Percentiles rank a stretch among this genome's conserved stretches.
These are phyloP conservation scores for Leptura quadrifasciata DNA, from an alignment of 2,888 invertebrate genomes.

Conservation along the genomic window DNA sequence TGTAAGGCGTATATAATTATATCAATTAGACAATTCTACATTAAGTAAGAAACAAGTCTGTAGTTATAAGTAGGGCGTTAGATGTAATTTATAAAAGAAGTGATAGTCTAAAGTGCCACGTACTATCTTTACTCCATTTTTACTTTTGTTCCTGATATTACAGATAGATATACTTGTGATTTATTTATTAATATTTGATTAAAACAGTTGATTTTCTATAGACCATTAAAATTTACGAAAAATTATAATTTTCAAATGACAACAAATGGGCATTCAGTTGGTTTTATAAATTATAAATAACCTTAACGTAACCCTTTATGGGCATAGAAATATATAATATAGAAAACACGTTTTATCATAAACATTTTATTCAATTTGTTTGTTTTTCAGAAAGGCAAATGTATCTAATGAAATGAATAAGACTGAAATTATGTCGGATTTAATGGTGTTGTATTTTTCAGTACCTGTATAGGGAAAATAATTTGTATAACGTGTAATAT, in stretches of 20 bases:
- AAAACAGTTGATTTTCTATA: background rate
- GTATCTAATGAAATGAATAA: conserved; percentile 41
- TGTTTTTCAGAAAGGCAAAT: conserved; percentile 23
- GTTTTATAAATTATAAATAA: background rate
- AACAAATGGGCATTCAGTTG: background rate
- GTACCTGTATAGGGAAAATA: conserved; percentile 46
- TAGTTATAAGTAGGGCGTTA: background rate
- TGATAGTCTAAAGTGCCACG: background rate
- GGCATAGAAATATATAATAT: conserved; percentile 20
- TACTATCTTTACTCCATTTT: background rate
- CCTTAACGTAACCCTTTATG: background rate
- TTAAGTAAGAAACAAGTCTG: conserved; percentile 13
- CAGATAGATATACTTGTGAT: background rate
- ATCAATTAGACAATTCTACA: conserved; percentile 15
- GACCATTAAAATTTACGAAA: background rate
- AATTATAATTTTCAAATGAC: no score
- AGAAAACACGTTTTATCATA: background rate
- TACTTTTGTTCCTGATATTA: background rate
- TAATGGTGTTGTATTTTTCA: conserved; percentile 50
- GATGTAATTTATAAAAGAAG: conserved; percentile 4
- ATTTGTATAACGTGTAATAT: conserved; percentile 39
- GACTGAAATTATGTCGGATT: conserved; percentile 36
- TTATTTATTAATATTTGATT: background rate
- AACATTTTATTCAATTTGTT: conserved; percentile 1
- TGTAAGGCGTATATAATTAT: background rate